Evolutionary conservation across 2,113 vertebrate species (phyloP).

Genomic region (Dunckerocampus dactyliophorus): DNA sequence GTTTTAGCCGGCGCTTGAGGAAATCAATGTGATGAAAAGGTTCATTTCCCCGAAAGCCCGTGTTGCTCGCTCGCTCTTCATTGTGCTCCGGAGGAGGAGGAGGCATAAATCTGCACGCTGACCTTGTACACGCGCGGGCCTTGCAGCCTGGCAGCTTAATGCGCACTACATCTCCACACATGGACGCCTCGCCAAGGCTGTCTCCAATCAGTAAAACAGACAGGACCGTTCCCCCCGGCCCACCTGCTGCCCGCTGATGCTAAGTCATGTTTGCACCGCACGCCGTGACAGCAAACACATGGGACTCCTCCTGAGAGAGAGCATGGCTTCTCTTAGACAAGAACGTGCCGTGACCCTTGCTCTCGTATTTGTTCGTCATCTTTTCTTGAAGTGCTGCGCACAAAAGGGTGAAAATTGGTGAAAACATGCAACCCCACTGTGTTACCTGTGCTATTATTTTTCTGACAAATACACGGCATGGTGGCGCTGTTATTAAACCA

Average conservation of each 20-base stretch:
- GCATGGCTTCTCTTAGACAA: too few species aligned
- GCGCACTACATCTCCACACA: slow-evolving; percentile 55
- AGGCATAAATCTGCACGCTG: slow-evolving; percentile 67
- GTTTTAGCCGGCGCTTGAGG: slow-evolving; percentile 69
- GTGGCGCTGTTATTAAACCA: too few species aligned
- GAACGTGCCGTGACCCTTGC: too few species aligned
- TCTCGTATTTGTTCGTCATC: too few species aligned
- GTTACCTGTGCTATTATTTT: too few species aligned
- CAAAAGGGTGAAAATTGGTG: too few species aligned
- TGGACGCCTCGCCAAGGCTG: slow-evolving; percentile 61
- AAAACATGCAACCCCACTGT: too few species aligned
- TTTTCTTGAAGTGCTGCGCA: too few species aligned
- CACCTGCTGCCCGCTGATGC: slow-evolving; percentile 36
- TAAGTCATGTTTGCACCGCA: slow-evolving; percentile 37
- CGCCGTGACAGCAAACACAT: slow-evolving; percentile 16
- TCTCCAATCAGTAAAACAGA: slow-evolving; percentile 61
- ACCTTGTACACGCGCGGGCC: slow-evolving; percentile 66
- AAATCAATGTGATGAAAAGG: slow-evolving; percentile 77
- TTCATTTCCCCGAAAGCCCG: slow-evolving; percentile 64
- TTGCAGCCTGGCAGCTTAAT: slow-evolving; percentile 60
- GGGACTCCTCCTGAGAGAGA: too few species aligned
- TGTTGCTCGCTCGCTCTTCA: slow-evolving; percentile 58
- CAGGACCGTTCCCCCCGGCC: slow-evolving; percentile 24
- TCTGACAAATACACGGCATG: too few species aligned
- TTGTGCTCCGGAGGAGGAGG: slow-evolving; percentile 50